Evolutionary conservation across 1,140 invertebrate genomes (phyloP).

Genomic region (Coboldia fuscipes): DNA sequence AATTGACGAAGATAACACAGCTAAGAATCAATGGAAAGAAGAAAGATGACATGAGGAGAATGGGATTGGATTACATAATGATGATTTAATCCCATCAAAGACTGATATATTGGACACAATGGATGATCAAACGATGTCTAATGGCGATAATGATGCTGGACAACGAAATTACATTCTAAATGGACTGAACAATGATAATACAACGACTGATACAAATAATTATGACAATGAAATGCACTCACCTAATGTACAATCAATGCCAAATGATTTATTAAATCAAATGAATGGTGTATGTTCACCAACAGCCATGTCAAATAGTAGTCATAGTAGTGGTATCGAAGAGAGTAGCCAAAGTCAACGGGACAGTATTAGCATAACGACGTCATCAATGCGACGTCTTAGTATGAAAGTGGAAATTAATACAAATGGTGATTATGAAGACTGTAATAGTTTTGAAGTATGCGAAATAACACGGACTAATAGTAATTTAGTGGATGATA

Average conservation of each 20-base stretch:
- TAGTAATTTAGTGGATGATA: not conserved
- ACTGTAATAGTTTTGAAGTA: no score
- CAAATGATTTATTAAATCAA: not conserved
- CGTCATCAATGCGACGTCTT: constrained; percentile 8
- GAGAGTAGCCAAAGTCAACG: constrained; percentile 14
- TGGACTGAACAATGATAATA: not conserved
- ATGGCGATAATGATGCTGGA: not conserved
- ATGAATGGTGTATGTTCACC: not conserved
- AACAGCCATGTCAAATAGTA: not conserved
- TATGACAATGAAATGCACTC: not conserved
- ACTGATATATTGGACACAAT: not conserved
- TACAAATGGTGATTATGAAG: constrained; percentile 25
- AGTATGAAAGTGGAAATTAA: constrained; percentile 6
- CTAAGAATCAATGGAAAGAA: constrained; percentile 4
- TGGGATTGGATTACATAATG: constrained; percentile 21
- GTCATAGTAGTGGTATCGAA: constrained; percentile 5
- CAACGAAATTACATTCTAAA: not conserved
- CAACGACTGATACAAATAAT: not conserved
- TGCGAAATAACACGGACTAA: no score
- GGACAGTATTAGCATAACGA: constrained; percentile 19
- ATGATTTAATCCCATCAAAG: constrained; percentile 16
- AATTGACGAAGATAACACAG: not conserved
- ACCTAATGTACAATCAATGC: not conserved
- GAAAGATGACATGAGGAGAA: constrained; percentile 23
- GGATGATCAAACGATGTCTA: not conserved